Evolutionary conservation across 2,888 invertebrate genomes (phyloP), one percentile per base, ranked within the genome.

Genomic region (Phalangium opilio): DNA sequence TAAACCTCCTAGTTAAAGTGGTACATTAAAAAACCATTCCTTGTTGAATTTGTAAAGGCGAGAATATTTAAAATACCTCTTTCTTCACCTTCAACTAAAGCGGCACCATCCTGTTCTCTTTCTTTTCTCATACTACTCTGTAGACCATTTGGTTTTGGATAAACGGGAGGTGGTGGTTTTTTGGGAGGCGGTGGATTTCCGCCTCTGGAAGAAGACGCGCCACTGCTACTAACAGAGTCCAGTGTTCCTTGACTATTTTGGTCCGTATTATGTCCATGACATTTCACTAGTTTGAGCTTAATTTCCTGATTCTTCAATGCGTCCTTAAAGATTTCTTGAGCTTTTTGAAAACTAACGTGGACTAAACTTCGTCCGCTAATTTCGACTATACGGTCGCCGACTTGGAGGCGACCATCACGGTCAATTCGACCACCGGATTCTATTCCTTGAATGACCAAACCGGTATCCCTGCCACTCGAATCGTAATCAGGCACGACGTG

Each of bases 401-500:
- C 73, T 44, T 74, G 71, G 8, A 81, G 71, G 45, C 76, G 69
- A 3, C 87, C 87, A 62, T 83, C 82, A 39, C 77, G 72, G 59
- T 80, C 79, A 41, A 86, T 80, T 49, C 84, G 72, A 49, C 86
- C 84, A 39, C 79, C 81, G 0, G 79, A 75, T 64, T 85, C 83
- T 43, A 86, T 83, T 39, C 81, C 79, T 66, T 85, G 83, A 15
- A 87, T 82, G 51, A 82, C 67, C n/a, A 86, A 68, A 0, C 86
- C 86, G 57, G 76, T 75, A 58, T 82, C 82, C 67, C 59, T 61
- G 5, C 78, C 79, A 48, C 72, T 67, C 19, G 75, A 67, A 61
- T 79, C 81, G 47, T 65, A 59, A 62, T 83, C 81, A 35, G 85
- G 85, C 52, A 85, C 79, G n/a, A 86, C 84, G 58, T 85, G 84